Percentiles rank a stretch among this genome's conserved stretches.
phyloP scores from a whole-genome alignment of 2,797 vertebrate genomes.

The Chaetodon trifasciatus region DNA sequence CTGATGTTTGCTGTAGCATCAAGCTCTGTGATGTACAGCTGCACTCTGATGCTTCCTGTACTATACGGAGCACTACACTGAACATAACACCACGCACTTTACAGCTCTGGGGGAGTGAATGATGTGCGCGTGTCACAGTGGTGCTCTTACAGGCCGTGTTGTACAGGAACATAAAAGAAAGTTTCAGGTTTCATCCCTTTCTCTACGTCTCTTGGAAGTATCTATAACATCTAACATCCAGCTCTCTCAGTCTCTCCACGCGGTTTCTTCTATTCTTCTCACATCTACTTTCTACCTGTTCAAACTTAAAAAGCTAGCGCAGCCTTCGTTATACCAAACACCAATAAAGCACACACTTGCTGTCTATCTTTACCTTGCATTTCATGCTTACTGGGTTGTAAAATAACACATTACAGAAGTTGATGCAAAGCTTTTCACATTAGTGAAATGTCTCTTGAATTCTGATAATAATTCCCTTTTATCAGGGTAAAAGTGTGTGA shows the following conservation, averaged over 20 bases:
- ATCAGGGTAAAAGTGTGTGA: slow-evolving; percentile 50
- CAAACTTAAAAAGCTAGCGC: not conserved
- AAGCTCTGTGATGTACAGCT: slow-evolving; percentile 62
- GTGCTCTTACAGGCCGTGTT: slow-evolving; percentile 41
- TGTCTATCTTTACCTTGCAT: slow-evolving; percentile 8
- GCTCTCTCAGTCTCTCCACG: not conserved
- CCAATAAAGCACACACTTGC: not conserved
- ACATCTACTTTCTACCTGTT: slow-evolving; percentile 3
- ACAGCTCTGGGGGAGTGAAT: slow-evolving; percentile 19
- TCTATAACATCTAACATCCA: not conserved
- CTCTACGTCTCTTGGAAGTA: slow-evolving; percentile 15
- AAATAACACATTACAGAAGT: slow-evolving; percentile 51
- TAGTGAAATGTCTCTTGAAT: slow-evolving; percentile 62
- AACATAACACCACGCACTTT: slow-evolving; percentile 49
- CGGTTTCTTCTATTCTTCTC: slow-evolving; percentile 1
- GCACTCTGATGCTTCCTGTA: slow-evolving; percentile 58
- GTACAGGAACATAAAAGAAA: slow-evolving; percentile 45
- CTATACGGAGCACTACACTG: slow-evolving; percentile 22
- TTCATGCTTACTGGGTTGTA: slow-evolving; percentile 26
- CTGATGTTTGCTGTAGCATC: slow-evolving; percentile 53
- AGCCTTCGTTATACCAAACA: not conserved
- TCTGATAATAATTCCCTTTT: slow-evolving; percentile 66
- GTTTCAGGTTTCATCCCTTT: slow-evolving; percentile 14
- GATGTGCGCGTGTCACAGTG: slow-evolving; percentile 33
- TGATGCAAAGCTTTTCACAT: slow-evolving; percentile 67